A percentile compares a stretch with the other conserved stretches of the same genome.
phyloP scores from a whole-genome alignment of 2,113 vertebrate species.

The Tyto alba region DNA sequence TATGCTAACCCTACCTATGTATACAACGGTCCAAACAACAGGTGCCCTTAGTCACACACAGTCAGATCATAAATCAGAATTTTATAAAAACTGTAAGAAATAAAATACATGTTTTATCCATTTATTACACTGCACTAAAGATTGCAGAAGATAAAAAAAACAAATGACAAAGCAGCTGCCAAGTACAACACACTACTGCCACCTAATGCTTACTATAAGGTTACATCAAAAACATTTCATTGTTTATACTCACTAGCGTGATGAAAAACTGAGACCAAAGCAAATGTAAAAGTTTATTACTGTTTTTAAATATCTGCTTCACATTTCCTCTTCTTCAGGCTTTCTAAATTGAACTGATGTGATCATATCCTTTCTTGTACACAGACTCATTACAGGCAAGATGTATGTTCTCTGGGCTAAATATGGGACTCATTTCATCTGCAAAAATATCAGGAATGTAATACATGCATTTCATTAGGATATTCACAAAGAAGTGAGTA shows the following conservation, averaged over 20 bases:
- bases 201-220: slow-evolving; percentile 79
- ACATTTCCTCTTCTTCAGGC: neutral
- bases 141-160: neutral
- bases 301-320: neutral
- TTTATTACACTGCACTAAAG: neutral
- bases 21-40: neutral
- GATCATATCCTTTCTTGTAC: neutral
- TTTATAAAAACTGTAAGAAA: neutral
- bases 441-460: neutral
- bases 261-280: neutral
- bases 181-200: slow-evolving; percentile 87
- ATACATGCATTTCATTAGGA: neutral
- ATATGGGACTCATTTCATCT: neutral
- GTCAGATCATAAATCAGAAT: neutral
- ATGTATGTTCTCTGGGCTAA: neutral
- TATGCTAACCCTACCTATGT: neutral
- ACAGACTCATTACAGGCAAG: neutral
- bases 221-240: neutral
- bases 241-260: neutral
- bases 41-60: neutral
- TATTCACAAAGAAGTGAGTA: neutral
- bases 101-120: neutral
- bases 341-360: neutral
- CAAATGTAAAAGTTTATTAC: neutral
- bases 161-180: slow-evolving; percentile 35